Percentiles rank a stretch among this genome's conserved stretches.
Evolutionary conservation across 2,888 invertebrate genomes (phyloP).

Genomic region (Labia minor): DNA sequence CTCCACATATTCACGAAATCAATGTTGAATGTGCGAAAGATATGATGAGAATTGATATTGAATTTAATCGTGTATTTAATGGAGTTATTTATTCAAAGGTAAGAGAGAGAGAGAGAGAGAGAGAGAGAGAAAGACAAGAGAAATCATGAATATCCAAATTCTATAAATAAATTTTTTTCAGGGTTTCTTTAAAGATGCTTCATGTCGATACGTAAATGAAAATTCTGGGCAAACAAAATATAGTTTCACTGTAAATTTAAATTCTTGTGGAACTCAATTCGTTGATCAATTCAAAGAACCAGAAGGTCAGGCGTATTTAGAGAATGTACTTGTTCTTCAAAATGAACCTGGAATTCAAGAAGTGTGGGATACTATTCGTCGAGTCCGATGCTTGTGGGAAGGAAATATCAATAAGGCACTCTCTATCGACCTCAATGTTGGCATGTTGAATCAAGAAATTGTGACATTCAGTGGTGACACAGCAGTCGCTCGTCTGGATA

Average conservation of each 20-base stretch:
- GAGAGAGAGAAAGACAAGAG: neutral
- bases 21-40: slow-evolving; percentile 69
- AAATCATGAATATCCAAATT: neutral
- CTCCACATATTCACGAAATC: slow-evolving; percentile 63
- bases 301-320: slow-evolving; percentile 63
- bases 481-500: slow-evolving; percentile 65
- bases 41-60: slow-evolving; percentile 70
- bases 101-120: slow-evolving; percentile 20
- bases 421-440: slow-evolving; percentile 62
- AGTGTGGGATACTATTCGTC: slow-evolving; percentile 66
- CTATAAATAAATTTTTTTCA: slow-evolving; percentile 28
- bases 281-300: slow-evolving; percentile 64
- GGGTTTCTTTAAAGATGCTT: slow-evolving; percentile 54
- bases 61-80: slow-evolving; percentile 63
- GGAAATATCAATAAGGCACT: slow-evolving; percentile 65
- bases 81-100: slow-evolving; percentile 71
- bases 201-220: slow-evolving; percentile 61
- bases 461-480: slow-evolving; percentile 79
- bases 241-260: slow-evolving; percentile 60
- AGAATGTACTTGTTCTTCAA: slow-evolving; percentile 65
- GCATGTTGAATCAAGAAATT: slow-evolving; percentile 67
- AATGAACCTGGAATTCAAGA: slow-evolving; percentile 65
- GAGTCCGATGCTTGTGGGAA: slow-evolving; percentile 71
- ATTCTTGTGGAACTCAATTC: slow-evolving; percentile 69
- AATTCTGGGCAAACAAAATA: slow-evolving; percentile 58